These are phyloP conservation scores for Sardina pilchardus DNA, from an alignment of 2,113 vertebrate species.

Conservation along the genomic window DNA sequence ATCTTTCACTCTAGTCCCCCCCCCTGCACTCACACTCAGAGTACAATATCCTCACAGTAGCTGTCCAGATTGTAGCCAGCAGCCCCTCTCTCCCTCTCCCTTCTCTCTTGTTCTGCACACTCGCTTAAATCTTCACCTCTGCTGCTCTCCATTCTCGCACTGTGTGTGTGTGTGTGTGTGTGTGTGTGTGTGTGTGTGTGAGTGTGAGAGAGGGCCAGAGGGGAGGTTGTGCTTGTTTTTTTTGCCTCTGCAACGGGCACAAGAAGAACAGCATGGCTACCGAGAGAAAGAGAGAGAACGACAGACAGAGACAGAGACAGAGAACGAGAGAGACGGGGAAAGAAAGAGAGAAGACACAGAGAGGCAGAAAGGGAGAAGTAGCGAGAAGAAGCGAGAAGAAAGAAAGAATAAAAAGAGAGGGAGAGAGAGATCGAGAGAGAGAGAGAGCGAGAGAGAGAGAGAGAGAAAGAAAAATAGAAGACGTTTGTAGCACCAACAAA, in stretches of 20 bases:
- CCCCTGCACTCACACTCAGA: neutral
- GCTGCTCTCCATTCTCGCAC: neutral
- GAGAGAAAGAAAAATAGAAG: neutral
- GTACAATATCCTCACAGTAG: neutral
- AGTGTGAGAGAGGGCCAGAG: neutral
- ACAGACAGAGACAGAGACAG: neutral
- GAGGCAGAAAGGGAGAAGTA: neutral
- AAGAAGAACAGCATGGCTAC: neutral
- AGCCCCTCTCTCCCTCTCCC: neutral
- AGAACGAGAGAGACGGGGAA: neutral
- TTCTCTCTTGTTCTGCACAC: neutral
- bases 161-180: conserved; percentile 13
- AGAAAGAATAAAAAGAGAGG: neutral
- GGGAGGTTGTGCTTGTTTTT: neutral
- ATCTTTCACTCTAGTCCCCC: neutral
- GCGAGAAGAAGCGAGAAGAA: neutral
- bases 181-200: conserved; percentile 1
- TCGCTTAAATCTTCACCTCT: neutral
- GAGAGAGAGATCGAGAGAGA: neutral
- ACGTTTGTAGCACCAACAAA: neutral
- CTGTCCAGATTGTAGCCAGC: neutral
- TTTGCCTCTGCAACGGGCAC: neutral
- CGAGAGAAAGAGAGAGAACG: neutral
- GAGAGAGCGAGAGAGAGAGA: neutral
- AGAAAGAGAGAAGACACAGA: neutral